Conservation (phyloP, 2,888 invertebrate genomes). For the Anagyrus pseudococci region DNA sequence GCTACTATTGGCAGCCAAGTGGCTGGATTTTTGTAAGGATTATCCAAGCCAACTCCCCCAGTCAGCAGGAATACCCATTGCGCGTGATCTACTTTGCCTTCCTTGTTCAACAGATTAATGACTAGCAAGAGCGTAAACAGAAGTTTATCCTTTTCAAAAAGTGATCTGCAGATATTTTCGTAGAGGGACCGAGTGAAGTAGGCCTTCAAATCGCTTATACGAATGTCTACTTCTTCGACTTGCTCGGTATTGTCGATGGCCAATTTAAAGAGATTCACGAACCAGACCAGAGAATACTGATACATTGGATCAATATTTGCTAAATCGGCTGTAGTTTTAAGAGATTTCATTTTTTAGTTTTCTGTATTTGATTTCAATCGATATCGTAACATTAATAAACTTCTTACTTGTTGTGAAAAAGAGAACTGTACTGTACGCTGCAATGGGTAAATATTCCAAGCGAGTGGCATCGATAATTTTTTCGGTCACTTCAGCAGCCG, state of each 20-base stretch:
- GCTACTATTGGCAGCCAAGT: slow-evolving; percentile 74
- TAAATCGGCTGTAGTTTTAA: slow-evolving; percentile 70
- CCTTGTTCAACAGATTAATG: slow-evolving; percentile 72
- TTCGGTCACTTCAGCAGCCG: slow-evolving; percentile 87
- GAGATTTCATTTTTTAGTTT: background rate
- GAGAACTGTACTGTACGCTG: slow-evolving; percentile 85
- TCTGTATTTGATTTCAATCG: background rate
- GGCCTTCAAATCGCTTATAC: slow-evolving; percentile 76
- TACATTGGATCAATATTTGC: slow-evolving; percentile 97
- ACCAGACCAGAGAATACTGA: slow-evolving; percentile 94
- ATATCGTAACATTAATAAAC: background rate
- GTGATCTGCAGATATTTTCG: slow-evolving; percentile 88
- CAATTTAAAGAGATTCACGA: slow-evolving; percentile 84
- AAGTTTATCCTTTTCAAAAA: slow-evolving; percentile 95
- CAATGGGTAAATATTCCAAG: slow-evolving; percentile 87
- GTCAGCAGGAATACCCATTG: slow-evolving; percentile 90
- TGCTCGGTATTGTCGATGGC: slow-evolving; percentile 88
- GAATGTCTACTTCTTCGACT: slow-evolving; percentile 78
- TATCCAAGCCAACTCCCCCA: slow-evolving; percentile 82
- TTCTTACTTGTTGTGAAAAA: slow-evolving; percentile 85
- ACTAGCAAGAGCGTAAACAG: slow-evolving; percentile 82
- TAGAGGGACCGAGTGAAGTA: slow-evolving; percentile 91
- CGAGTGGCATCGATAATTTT: slow-evolving; percentile 86
- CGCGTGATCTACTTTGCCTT: slow-evolving; percentile 65
- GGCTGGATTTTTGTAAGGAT: slow-evolving; percentile 74